Base-by-base conservation (phyloP, 2,888 invertebrate species). In the Dicyrtoma fusca region DNA sequence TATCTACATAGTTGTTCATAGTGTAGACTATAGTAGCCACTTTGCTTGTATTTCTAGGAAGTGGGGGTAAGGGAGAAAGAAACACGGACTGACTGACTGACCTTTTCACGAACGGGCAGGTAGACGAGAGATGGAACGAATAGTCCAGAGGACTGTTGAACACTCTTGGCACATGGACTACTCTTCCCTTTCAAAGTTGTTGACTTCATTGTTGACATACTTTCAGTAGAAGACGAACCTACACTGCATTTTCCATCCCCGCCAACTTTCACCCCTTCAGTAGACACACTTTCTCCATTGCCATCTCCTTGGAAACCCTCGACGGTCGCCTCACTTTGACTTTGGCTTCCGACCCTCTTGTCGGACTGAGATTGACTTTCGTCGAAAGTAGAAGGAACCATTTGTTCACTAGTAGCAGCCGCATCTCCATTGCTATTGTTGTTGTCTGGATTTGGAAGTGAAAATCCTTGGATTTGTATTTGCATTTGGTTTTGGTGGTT, bases 51-150 rank as follows among this genome's bases (percentile, higher is more conserved):
- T 19, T 75, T 74, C n/a, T 75, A 79, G 55, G 79, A 76, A 21
- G 95, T 93, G 82, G 96, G 96, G 84, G 94, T 95, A 81, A 97
- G 89, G 84, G 91, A 94, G 84, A 97, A 94, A 84, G 95, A 94
- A 82, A 94, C 91, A 81, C 94, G 94, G 82, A 95, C 88, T 81
- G 92, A 91, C 83, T 91, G 90, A 83, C 90, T 91, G 82, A 95
- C 89, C 84, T 92, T 90, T 84, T 92, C 90, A 81, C 91, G 90
- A 83, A 97, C 95, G 77, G 97, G 96, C 86, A 97, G 89, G 86
- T 94, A 95, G 84, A 97, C 94, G 82, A 96, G 88, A 82, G 95
- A 94, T 80, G 96, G 93, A 82, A 94, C 90, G 85, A 95, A 92
- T 83, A 90, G 89, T 75, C 83, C 83, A 74, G 81, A 79, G 57